A percentile compares a stretch with the other conserved stretches of the same genome.
Conservation (phyloP, 2,888 invertebrate genomes). For the Sympetrum striolatum region DNA sequence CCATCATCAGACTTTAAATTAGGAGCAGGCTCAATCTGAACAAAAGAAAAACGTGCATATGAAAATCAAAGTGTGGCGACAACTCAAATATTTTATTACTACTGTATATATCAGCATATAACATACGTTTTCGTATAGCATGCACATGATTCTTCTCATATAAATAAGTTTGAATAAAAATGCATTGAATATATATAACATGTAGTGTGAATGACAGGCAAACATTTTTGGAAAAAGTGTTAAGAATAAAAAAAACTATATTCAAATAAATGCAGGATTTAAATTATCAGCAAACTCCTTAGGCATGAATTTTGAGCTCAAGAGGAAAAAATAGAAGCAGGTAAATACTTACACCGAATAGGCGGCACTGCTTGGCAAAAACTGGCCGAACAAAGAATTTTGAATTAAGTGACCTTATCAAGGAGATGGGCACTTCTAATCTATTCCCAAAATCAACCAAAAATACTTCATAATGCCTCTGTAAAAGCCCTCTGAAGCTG, state of each 20-base stretch:
- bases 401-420: background rate
- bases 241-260: background rate
- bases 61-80: background rate
- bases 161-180: no score
- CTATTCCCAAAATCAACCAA: constrained; percentile 17
- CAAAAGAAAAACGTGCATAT: background rate
- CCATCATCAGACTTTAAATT: background rate
- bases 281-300: background rate
- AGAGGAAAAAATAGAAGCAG: background rate
- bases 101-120: no score
- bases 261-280: background rate
- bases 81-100: background rate
- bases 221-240: no score
- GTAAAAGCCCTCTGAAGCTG: background rate
- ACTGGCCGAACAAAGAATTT: background rate
- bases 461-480: constrained; percentile 9
- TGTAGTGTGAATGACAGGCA: no score
- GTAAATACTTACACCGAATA: constrained; percentile 5
- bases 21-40: background rate
- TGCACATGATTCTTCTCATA: no score
- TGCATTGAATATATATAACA: no score
- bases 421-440: background rate
- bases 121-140: no score
- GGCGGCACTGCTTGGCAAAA: background rate
- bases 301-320: background rate